phyloP scores from a whole-genome alignment of 1,140 invertebrate genomes.

The Formica selysi region DNA sequence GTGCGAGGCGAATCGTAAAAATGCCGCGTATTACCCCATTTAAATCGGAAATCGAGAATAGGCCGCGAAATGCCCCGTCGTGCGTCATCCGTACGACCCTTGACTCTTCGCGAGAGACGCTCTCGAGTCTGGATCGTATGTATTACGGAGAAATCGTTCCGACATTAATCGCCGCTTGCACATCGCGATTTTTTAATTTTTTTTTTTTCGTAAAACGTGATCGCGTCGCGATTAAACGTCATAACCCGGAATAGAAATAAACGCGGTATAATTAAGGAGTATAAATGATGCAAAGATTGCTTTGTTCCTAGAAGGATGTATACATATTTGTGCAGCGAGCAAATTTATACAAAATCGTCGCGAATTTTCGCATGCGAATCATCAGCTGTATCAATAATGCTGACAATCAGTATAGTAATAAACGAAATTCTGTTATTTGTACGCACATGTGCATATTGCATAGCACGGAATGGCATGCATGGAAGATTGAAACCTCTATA shows the following conservation, averaged over 20 bases:
- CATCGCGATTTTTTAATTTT: too few relatives aligned
- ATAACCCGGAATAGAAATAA: neutral
- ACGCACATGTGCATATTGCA: neutral
- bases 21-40: constrained; percentile 20
- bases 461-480: neutral
- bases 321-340: neutral
- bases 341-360: neutral
- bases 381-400: constrained; percentile 34
- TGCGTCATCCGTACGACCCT: neutral
- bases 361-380: neutral
- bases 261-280: too few relatives aligned
- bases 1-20: constrained; percentile 29
- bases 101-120: neutral
- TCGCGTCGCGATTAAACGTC: neutral
- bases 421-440: neutral
- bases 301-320: neutral
- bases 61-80: neutral
- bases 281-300: neutral
- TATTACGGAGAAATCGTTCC: neutral
- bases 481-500: constrained; percentile 43
- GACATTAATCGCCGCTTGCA: neutral
- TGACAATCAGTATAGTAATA: neutral
- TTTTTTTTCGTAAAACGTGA: neutral
- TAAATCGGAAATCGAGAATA: constrained; percentile 31
- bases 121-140: neutral